Evolutionary conservation across 2,113 vertebrate genomes (phyloP).

Genomic region (Notiomystis cincta): DNA sequence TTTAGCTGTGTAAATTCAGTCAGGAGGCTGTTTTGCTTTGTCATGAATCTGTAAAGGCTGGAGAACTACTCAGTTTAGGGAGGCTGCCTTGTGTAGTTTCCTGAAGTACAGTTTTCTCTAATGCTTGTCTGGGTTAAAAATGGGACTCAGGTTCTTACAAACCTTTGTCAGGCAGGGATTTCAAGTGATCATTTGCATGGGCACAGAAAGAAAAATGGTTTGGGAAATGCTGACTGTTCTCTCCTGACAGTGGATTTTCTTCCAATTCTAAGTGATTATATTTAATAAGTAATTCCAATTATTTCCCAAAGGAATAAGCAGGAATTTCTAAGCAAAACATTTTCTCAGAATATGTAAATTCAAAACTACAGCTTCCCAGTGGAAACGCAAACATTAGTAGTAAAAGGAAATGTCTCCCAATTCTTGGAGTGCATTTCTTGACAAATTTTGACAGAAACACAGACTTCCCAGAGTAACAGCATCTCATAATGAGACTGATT

Average conservation of each 20-base stretch:
- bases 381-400: background rate
- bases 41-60: background rate
- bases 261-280: background rate
- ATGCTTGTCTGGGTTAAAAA: background rate
- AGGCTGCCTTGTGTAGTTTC: background rate
- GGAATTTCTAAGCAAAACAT: background rate
- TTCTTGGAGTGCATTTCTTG: background rate
- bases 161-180: background rate
- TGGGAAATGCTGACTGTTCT: background rate
- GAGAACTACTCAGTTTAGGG: background rate
- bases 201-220: background rate
- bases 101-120: background rate
- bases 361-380: background rate
- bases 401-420: background rate
- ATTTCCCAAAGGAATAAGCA: background rate
- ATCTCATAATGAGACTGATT: background rate
- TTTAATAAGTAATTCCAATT: background rate
- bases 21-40: slow-evolving; percentile 11
- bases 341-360: background rate
- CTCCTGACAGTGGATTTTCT: background rate
- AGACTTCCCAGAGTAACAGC: background rate
- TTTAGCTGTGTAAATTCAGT: slow-evolving; percentile 6
- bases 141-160: background rate
- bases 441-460: background rate
- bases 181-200: background rate